Conservation (phyloP, 2,888 invertebrate genomes). For the Coremacera marginata region DNA sequence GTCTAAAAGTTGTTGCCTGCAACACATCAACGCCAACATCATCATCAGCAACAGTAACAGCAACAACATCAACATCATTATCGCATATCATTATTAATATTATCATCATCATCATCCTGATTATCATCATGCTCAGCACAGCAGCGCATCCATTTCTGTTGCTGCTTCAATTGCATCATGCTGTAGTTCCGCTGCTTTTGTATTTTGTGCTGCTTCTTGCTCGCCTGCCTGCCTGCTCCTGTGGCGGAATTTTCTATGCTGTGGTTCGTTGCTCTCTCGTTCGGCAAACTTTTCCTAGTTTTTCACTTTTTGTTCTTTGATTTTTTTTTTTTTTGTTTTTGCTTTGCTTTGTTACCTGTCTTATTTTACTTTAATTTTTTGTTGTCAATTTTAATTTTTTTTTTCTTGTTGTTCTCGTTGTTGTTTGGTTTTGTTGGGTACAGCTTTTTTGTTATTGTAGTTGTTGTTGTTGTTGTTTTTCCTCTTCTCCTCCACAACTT, state of each 20-base stretch:
- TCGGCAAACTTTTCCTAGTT: slow-evolving; percentile 3
- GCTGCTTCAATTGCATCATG: not conserved
- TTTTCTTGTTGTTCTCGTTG: not conserved
- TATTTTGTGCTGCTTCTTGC: not conserved
- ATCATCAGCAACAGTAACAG: not conserved
- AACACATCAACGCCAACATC: slow-evolving; percentile 4
- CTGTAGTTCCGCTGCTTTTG: not conserved
- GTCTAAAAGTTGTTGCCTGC: slow-evolving; percentile 1
- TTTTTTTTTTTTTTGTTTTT: not conserved
- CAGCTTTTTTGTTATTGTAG: not conserved
- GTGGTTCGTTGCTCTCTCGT: slow-evolving; percentile 30
- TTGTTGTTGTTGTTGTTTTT: not conserved
- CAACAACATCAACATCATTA: not conserved
- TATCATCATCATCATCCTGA: not conserved
- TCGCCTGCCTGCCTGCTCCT: not conserved
- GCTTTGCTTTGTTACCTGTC: slow-evolving; percentile 15
- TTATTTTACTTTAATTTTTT: not conserved
- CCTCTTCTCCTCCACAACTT: not conserved
- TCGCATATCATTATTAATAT: not conserved
- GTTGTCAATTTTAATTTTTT: not conserved
- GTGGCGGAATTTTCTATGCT: not conserved
- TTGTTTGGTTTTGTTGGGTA: not conserved
- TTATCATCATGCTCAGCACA: not conserved
- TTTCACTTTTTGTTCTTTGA: not conserved
- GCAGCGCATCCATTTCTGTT: not conserved